phyloP scores from a whole-genome alignment of 92 coral and sea anemone species.

The Bergia puertoricense region DNA sequence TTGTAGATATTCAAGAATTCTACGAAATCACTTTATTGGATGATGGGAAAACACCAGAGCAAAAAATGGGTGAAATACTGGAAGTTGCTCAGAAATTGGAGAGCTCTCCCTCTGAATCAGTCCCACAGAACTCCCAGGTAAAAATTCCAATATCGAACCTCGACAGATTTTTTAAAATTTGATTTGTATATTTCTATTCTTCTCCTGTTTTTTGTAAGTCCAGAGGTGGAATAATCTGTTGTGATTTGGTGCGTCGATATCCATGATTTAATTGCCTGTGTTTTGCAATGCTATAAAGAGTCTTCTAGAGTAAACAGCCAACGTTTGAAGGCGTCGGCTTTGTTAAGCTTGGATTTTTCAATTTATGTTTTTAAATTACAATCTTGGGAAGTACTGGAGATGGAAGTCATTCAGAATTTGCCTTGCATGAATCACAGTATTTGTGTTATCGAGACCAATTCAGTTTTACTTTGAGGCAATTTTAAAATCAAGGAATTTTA shows the following conservation, averaged over 20 bases:
- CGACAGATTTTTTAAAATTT: neutral
- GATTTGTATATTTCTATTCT: neutral
- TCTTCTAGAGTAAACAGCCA: neutral
- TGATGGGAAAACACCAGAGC: conserved; percentile 82
- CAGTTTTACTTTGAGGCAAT: neutral
- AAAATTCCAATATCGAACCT: neutral
- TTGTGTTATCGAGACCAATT: neutral
- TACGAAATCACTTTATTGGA: conserved; percentile 92
- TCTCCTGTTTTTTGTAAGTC: neutral
- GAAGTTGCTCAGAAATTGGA: conserved; percentile 92
- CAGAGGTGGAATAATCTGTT: neutral
- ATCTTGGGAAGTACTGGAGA: neutral
- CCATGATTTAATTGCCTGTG: neutral
- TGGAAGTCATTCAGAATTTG: neutral
- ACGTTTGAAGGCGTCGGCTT: conserved; percentile 25
- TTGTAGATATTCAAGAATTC: conserved; percentile 93
- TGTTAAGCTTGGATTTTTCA: neutral
- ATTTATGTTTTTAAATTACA: neutral
- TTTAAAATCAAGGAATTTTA: conserved; percentile 18
- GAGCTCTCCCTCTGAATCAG: conserved; percentile 34
- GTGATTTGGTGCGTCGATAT: neutral
- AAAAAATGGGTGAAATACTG: conserved; percentile 77
- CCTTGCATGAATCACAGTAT: neutral
- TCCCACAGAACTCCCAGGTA: conserved; percentile 38
- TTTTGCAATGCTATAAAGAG: neutral